These are phyloP conservation scores for Ceratina australensis DNA, from an alignment of 1,140 invertebrate species.

Conservation along the genomic window DNA sequence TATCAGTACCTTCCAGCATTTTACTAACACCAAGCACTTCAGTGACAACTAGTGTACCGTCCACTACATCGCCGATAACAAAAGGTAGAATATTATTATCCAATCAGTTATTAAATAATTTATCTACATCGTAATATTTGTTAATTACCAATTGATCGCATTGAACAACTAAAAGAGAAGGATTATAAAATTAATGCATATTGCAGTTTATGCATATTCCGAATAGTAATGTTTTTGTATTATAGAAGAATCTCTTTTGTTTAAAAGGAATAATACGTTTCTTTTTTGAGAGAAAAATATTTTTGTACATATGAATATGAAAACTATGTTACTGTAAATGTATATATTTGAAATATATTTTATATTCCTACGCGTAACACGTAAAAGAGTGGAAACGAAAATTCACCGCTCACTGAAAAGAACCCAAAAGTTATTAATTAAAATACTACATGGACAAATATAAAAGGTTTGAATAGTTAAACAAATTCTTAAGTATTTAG, in stretches of 20 bases:
- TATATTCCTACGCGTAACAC: conserved; percentile 6
- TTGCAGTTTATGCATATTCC: not conserved
- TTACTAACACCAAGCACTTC: conserved; percentile 64
- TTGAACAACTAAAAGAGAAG: no score
- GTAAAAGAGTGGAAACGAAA: not conserved
- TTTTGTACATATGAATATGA: conserved; percentile 43
- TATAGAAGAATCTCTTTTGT: not conserved
- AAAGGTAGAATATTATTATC: conserved; percentile 76
- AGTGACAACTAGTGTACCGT: conserved; percentile 45
- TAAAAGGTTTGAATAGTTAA: conserved; percentile 1
- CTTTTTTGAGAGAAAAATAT: conserved; percentile 7
- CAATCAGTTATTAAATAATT: conserved; percentile 62
- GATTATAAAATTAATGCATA: conserved; percentile 4
- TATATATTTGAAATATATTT: conserved; percentile 33
- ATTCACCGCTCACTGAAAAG: not conserved
- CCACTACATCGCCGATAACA: conserved; percentile 58
- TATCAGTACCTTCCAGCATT: conserved; percentile 62
- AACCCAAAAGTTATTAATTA: not conserved
- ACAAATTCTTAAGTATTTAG: conserved; percentile 7
- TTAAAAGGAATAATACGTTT: not conserved
- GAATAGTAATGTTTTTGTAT: not conserved
- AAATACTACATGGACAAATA: not conserved
- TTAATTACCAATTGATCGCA: conserved; percentile 18
- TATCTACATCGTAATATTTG: conserved; percentile 26
- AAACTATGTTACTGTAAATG: conserved; percentile 2